Evolutionary conservation across 2,888 invertebrate species (phyloP).

Genomic region (Drosophila mimetica): DNA sequence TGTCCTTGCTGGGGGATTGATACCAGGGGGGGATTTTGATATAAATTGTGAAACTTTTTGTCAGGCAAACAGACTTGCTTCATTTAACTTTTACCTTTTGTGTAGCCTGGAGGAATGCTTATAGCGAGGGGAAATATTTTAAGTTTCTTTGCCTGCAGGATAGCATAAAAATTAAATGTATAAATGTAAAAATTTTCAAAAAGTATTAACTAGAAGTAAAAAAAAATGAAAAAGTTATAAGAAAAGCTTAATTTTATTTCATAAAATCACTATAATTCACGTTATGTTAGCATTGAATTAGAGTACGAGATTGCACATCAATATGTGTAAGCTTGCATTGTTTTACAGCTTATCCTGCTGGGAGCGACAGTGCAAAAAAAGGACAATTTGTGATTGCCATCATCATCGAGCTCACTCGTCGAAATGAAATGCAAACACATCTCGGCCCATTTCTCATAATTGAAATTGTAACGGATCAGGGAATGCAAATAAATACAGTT

Average conservation of each 20-base stretch:
- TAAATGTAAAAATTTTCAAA: too few species aligned
- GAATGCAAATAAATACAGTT: constrained; percentile 54
- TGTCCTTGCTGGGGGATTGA: constrained; percentile 1
- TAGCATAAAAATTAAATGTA: background rate
- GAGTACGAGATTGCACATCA: constrained; percentile 6
- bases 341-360: constrained; percentile 15
- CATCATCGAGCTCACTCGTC: constrained; percentile 32
- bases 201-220: too few species aligned
- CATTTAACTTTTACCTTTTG: background rate
- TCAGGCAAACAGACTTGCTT: background rate
- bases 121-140: background rate
- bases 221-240: too few species aligned
- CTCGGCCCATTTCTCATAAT: constrained; percentile 56
- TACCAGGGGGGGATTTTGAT: background rate
- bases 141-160: background rate
- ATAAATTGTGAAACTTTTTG: background rate
- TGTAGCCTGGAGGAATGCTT: background rate
- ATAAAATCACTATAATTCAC: background rate
- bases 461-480: constrained; percentile 65
- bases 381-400: constrained; percentile 38
- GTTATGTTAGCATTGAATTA: background rate
- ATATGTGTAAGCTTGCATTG: constrained; percentile 16
- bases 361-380: constrained; percentile 12
- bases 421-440: constrained; percentile 72
- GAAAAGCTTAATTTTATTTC: too few species aligned